Percentiles rank a stretch among this genome's conserved stretches.
Evolutionary conservation across 2,113 vertebrate species (phyloP).

Genomic region (Callocephalon fimbriatum): DNA sequence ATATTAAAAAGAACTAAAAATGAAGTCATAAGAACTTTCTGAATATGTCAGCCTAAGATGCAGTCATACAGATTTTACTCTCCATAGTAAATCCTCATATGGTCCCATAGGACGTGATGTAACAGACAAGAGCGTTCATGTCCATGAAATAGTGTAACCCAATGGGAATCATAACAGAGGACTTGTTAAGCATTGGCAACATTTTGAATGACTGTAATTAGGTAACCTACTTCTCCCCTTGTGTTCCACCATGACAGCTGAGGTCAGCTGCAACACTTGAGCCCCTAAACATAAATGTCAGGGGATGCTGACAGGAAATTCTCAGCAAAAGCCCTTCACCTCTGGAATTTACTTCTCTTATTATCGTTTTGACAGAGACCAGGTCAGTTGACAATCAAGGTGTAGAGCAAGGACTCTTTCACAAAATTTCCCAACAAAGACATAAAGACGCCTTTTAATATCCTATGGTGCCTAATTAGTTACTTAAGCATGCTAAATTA

Average conservation of each 20-base stretch:
- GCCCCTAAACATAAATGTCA: conserved; percentile 40
- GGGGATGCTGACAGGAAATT: conserved; percentile 1
- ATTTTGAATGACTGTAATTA: conserved; percentile 59
- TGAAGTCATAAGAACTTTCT: neutral
- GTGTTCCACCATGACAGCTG: neutral
- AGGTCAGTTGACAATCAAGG: conserved; percentile 5
- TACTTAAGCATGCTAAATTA: neutral
- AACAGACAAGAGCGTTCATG: neutral
- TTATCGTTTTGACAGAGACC: neutral
- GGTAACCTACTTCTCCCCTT: conserved; percentile 21
- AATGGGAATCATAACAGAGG: conserved; percentile 17
- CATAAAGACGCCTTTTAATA: neutral
- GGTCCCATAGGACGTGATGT: conserved; percentile 17
- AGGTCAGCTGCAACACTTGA: conserved; percentile 17
- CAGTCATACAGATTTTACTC: neutral
- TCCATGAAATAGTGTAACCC: neutral
- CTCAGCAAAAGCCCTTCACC: conserved; percentile 26
- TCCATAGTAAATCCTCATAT: neutral
- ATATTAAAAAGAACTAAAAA: neutral
- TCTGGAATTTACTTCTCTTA: conserved; percentile 19
- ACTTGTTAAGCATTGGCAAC: neutral
- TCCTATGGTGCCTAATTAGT: neutral
- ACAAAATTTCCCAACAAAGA: neutral
- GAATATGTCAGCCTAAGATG: neutral
- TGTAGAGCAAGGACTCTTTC: neutral